phyloP scores from a whole-genome alignment of 2,888 invertebrate species.

The Sthenelais limicola region DNA sequence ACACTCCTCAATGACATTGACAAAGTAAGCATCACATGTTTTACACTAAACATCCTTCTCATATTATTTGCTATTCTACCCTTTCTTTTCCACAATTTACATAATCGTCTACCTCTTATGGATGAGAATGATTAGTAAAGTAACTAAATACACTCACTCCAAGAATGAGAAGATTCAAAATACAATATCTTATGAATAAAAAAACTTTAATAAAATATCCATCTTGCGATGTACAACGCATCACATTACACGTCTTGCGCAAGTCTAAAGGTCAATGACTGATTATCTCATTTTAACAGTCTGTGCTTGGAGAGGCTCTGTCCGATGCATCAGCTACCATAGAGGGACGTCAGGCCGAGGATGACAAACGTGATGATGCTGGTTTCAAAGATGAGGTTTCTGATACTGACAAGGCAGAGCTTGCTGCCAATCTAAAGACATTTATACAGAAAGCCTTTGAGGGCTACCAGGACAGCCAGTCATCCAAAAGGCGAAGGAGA shows the following conservation, averaged over 20 bases:
- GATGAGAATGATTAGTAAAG: no score
- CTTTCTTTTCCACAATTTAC: no score
- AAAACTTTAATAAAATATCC: background rate
- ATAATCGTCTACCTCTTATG: no score
- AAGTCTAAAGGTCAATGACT: background rate
- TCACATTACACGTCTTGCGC: background rate
- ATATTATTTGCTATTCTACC: no score
- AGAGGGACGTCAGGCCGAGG: background rate
- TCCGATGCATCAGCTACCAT: background rate
- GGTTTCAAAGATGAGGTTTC: background rate
- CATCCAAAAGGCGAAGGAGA: background rate
- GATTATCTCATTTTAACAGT: background rate
- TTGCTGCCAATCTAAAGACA: background rate
- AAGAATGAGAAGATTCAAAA: no score
- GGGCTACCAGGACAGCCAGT: conserved; percentile 4
- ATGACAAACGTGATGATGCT: background rate
- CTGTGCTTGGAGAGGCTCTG: conserved; percentile 14
- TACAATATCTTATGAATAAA: background rate
- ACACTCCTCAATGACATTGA: background rate
- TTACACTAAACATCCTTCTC: background rate
- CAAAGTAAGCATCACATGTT: background rate
- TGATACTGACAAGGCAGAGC: background rate
- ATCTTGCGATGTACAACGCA: background rate
- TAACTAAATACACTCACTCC: no score
- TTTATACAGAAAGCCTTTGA: conserved; percentile 4